phyloP scores from a whole-genome alignment of 2,797 vertebrate genomes.

The Nannoperca obscura region DNA sequence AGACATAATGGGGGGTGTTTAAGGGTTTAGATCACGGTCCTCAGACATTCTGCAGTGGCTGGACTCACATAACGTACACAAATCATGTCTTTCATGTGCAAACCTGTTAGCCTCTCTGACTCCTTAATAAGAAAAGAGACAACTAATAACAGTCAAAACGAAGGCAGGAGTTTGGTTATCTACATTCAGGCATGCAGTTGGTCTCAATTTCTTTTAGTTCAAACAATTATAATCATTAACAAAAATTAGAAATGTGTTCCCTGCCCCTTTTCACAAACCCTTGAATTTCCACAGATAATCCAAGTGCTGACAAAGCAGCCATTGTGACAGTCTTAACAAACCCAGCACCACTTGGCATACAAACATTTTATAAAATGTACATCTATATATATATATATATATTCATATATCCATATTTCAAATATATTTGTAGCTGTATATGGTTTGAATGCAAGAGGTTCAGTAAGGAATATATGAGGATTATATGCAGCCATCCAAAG shows the following conservation, averaged over 20 bases:
- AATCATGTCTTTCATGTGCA: slow-evolving; percentile 59
- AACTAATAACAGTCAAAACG: slow-evolving; percentile 54
- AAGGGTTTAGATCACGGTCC: slow-evolving; percentile 11
- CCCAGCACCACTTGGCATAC: slow-evolving; percentile 74
- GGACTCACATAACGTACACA: slow-evolving; percentile 54
- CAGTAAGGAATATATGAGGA: slow-evolving; percentile 72
- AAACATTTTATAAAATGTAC: slow-evolving; percentile 84
- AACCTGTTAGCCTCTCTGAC: slow-evolving; percentile 49
- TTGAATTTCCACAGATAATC: slow-evolving; percentile 51
- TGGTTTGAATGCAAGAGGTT: slow-evolving; percentile 75
- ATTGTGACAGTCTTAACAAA: slow-evolving; percentile 54
- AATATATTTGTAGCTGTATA: slow-evolving; percentile 81
- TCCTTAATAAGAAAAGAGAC: slow-evolving; percentile 42
- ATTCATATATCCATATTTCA: slow-evolving; percentile 70
- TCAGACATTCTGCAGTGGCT: slow-evolving; percentile 39
- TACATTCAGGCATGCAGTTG: slow-evolving; percentile 82
- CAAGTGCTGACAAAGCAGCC: slow-evolving; percentile 51
- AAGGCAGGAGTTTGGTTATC: slow-evolving; percentile 62
- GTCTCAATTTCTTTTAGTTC: slow-evolving; percentile 50
- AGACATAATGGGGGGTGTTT: neutral
- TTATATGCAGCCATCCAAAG: slow-evolving; percentile 72
- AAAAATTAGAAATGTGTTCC: slow-evolving; percentile 59
- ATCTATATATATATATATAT: slow-evolving; percentile 57
- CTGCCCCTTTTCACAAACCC: slow-evolving; percentile 55
- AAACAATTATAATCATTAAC: slow-evolving; percentile 66